Percentiles rank a stretch among this genome's conserved stretches.
Conservation (phyloP, 2,113 vertebrate genomes). For the Platycercus adscitus region DNA sequence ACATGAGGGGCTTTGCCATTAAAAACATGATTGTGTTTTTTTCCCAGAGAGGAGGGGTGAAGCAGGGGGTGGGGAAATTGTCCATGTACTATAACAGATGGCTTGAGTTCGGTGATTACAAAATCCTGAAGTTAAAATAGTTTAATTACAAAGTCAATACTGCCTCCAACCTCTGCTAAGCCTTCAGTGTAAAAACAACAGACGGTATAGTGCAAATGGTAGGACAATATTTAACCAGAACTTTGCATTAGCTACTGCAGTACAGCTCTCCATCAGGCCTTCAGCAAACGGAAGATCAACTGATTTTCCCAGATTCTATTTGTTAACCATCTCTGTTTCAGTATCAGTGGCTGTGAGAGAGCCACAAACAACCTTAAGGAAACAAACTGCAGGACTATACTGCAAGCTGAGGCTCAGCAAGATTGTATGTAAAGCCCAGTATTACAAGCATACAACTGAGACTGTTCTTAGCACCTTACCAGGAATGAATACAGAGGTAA, state of each 20-base stretch:
- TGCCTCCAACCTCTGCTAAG: constrained; percentile 88
- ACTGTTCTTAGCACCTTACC: neutral
- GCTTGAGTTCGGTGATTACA: constrained; percentile 95
- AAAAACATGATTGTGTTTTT: constrained; percentile 9
- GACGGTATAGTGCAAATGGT: constrained; percentile 94
- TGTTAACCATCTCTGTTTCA: constrained; percentile 64
- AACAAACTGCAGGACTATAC: neutral
- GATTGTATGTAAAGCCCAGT: neutral
- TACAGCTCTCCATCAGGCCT: constrained; percentile 75
- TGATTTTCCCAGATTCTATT: constrained; percentile 71
- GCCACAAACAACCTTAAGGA: neutral
- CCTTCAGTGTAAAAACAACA: constrained; percentile 98
- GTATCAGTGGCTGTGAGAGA: constrained; percentile 29
- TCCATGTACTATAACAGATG: constrained; percentile 89
- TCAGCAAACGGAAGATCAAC: constrained; percentile 76
- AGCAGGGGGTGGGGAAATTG: constrained; percentile 44
- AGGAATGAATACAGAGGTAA: neutral
- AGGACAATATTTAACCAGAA: constrained; percentile 99
- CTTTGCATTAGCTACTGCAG: constrained; percentile 87
- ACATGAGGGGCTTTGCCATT: neutral
- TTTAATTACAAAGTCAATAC: constrained; percentile 99
- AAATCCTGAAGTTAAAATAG: constrained; percentile 98
- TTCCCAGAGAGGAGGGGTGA: constrained; percentile 22
- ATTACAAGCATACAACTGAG: neutral
- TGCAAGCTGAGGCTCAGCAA: neutral